phyloP scores from a whole-genome alignment of 2,888 invertebrate species.

The Apeira syringaria region DNA sequence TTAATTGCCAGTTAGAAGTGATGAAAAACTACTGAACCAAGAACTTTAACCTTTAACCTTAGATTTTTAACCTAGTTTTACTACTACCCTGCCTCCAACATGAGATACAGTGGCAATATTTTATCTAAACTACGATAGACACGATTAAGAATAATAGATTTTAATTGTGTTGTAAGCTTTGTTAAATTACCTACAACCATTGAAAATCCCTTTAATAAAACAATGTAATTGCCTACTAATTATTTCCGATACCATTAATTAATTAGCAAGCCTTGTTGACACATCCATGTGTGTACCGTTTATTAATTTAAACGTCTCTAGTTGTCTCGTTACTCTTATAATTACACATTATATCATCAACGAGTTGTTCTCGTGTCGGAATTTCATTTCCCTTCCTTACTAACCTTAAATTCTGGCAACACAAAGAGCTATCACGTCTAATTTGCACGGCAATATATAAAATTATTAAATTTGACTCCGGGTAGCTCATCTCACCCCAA shows the following conservation, averaged over 20 bases:
- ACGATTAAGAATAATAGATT: slow-evolving; percentile 1
- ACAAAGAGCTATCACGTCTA: slow-evolving; percentile 49
- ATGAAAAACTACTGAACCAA: too few relatives aligned
- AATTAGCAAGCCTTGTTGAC: slow-evolving; percentile 7
- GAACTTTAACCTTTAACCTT: too few relatives aligned
- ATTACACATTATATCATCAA: slow-evolving; percentile 20
- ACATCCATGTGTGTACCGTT: slow-evolving; percentile 15
- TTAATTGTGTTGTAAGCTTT: too few relatives aligned
- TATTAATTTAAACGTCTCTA: slow-evolving; percentile 21
- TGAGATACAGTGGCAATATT: too few relatives aligned
- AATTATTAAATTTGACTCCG: slow-evolving; percentile 60
- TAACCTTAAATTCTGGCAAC: slow-evolving; percentile 36
- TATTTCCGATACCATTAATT: slow-evolving; percentile 11
- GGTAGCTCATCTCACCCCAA: slow-evolving; percentile 17
- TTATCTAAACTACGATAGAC: too few relatives aligned
- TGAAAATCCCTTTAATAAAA: too few relatives aligned
- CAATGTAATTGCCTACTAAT: too few relatives aligned
- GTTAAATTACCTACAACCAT: too few relatives aligned
- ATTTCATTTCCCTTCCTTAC: slow-evolving; percentile 37
- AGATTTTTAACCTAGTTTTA: too few relatives aligned
- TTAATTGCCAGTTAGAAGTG: too few relatives aligned
- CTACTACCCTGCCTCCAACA: too few relatives aligned
- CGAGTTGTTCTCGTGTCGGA: slow-evolving; percentile 30
- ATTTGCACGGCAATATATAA: slow-evolving; percentile 46
- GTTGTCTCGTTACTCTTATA: slow-evolving; percentile 11